phyloP scores from a whole-genome alignment of 2,113 vertebrate genomes.

The Mola mola region DNA sequence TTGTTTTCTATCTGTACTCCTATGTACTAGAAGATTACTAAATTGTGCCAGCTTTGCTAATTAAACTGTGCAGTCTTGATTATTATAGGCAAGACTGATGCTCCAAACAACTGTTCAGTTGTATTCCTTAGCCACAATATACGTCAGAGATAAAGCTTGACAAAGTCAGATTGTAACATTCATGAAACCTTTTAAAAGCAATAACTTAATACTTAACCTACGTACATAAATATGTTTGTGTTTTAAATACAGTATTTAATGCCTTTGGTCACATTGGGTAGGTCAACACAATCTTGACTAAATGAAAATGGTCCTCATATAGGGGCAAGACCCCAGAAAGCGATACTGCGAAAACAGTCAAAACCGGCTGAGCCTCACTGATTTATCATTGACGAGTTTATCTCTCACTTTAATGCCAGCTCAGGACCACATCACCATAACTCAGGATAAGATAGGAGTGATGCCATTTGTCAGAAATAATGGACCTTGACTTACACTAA shows the following conservation, averaged over 20 bases:
- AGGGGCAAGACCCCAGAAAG: constrained; percentile 28
- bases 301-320: too few species aligned
- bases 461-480: constrained; percentile 66
- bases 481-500: constrained; percentile 44
- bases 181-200: too few species aligned
- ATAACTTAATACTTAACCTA: too few species aligned
- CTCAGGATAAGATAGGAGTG: constrained; percentile 41
- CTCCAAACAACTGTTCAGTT: constrained; percentile 15
- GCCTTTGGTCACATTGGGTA: too few species aligned
- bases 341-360: constrained; percentile 7
- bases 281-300: too few species aligned
- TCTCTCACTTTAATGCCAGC: too few species aligned
- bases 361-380: constrained; percentile 24
- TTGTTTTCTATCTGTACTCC: constrained; percentile 9
- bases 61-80: constrained; percentile 41
- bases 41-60: constrained; percentile 30
- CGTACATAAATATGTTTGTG: too few species aligned
- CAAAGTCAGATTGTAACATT: too few species aligned
- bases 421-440: constrained; percentile 39
- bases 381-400: constrained; percentile 55
- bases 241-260: too few species aligned
- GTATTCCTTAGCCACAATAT: background rate
- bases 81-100: constrained; percentile 4
- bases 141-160: too few species aligned
- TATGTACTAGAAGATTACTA: constrained; percentile 24